Base-by-base conservation (phyloP, 2,888 invertebrate species). In the Pinctada fucata region DNA sequence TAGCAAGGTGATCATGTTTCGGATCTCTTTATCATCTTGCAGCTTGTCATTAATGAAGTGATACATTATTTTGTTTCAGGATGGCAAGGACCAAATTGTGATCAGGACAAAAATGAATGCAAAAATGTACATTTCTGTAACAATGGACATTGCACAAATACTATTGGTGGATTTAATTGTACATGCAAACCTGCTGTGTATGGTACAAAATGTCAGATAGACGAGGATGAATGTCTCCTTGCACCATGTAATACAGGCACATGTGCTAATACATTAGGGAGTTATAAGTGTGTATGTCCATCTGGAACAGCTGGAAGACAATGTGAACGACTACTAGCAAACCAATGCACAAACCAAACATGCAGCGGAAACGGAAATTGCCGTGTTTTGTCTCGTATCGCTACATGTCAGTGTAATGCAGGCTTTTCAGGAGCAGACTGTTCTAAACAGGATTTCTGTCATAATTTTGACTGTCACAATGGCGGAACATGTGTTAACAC, bases 141-240 rank as follows among this genome's bases (percentile, higher is more conserved):
- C 45, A 68, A 74, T 4, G 78, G 78, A 2, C 8, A 13, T n/a
- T 68, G 73, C 51, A 52, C 45, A 6, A 66, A 73, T 51, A 58
- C 68, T 47, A 50, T 45, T 70, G 74, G 68, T 5, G 58, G 65
- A 67, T 45, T 67, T 6, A 69, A 73, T 10, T 78, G 78, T 63
- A 73, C 64, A n/a, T 78, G 78, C 49, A 63, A 68, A 10, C 13
- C 50, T 8, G 69, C 50, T 31, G 63, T 74, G 45, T 64, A 64
- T 16, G 78, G 78, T 51, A 16, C 47, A 3, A 70, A 45, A 3
- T 78, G 78, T 65, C 67, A 74, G 16, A 47, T 31, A 2, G 74
- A 78, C 49, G 64, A 49, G 31, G 47, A 78, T 74, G 78, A 78
- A 70, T 78, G 73, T 74, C 45, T 68, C 45, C 3, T n/a, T 5